phyloP scores from a whole-genome alignment of 1,140 invertebrate genomes.

The Psilanteris sp. region DNA sequence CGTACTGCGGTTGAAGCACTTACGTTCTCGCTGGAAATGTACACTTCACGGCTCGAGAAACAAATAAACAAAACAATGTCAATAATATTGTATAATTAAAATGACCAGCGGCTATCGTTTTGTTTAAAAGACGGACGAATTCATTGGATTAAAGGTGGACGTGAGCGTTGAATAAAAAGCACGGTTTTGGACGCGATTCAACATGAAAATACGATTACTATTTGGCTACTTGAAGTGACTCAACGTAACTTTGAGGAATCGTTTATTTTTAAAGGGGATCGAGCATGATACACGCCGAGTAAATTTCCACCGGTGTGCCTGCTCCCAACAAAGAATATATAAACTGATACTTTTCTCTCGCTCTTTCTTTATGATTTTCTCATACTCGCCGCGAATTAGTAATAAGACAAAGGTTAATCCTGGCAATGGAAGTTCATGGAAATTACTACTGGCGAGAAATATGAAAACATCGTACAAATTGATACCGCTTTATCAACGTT shows the following conservation, averaged over 20 bases:
- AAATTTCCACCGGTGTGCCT: constrained; percentile 28
- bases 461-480: constrained; percentile 1
- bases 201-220: neutral
- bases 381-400: constrained; percentile 13
- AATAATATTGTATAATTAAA: neutral
- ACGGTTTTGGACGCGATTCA: neutral
- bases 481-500: neutral
- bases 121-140: neutral
- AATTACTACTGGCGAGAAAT: neutral
- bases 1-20: neutral
- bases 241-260: constrained; percentile 23
- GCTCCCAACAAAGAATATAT: constrained; percentile 11
- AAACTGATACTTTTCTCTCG: too few species aligned
- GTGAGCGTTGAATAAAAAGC: constrained; percentile 3
- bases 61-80: too few species aligned
- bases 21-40: neutral
- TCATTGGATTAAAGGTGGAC: too few species aligned
- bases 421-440: constrained; percentile 11
- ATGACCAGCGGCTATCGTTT: neutral
- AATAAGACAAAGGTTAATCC: constrained; percentile 16
- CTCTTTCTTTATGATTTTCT: too few species aligned
- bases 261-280: constrained; percentile 43
- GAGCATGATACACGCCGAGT: constrained; percentile 15
- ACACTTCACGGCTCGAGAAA: too few species aligned
- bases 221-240: constrained; percentile 23